Base-by-base conservation (phyloP, 2,888 invertebrate genomes). In the Dicycla oo region DNA sequence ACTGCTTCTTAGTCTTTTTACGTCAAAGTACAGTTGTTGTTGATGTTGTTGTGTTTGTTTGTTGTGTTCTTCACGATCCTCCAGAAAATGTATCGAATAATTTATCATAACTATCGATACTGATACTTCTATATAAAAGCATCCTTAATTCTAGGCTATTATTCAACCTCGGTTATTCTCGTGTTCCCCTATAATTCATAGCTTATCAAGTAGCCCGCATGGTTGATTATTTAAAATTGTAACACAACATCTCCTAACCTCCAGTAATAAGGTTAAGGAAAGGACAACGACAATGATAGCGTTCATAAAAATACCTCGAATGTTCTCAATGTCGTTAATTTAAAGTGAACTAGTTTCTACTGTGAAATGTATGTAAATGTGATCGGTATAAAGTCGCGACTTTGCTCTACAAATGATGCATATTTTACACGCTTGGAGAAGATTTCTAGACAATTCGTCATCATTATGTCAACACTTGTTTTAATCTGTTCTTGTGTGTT, bases 191-290 rank as follows among this genome's bases (percentile, higher is more conserved):
- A 81, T 85, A 83, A 83, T 73, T 80, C 65, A 73, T 56, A 65
- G 80, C 80, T 81, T 82, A 84, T 83, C 83, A 82, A 81, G 47
- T 49, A 69, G 69, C 87, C 88, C 88, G 85, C 83, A 87, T 88
- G 66, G 54, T 56, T 80, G 60, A 75, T 62, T 61, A 67, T 76
- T 73, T 61, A 60, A 65, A 84, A 75, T 73, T 58, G 64, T 60
- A 73, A 64, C 58, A 67, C 69, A 69, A 60, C 47, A 56, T 49
- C 23, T 61, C 40, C 45, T 81, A 77, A 71, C 82, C 80, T 73
- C 79, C 74, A 60, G 40, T 75, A 85, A 78, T 81, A 78, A 82
- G 84, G 84, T 83, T 78, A 81, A 73, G 78, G 76, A 73, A 80
- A 80, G 75, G 80, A 78, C 72, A 80, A 80, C 73, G 80, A 78